Evolutionary conservation across 2,797 vertebrate species (phyloP), one percentile per base, ranked within the genome.

Genomic region (Buceros bicornis): DNA sequence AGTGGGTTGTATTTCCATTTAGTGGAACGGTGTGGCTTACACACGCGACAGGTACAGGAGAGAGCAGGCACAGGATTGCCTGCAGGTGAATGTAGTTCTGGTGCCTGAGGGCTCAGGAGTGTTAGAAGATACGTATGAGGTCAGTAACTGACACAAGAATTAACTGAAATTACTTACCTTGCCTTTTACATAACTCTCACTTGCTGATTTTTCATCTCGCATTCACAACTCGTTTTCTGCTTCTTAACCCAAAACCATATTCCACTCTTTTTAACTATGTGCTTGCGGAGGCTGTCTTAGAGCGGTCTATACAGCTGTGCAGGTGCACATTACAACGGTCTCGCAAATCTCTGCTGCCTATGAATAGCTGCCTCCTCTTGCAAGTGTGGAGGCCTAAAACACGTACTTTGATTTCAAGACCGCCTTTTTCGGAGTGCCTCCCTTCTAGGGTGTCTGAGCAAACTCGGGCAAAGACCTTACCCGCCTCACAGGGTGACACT

Each of bases 1-100:
- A 58, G 97, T 11, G 98, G 98, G n/a, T 90, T 98, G 53, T 98
- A 93, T 97, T 98, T 73, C 79, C 97, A 22, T 94, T 98, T 85
- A 92, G 98, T 64, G 98, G 97, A 40, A 91, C 98, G 37, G 97
- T 97, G 57, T 98, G 97, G 97, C 78, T 98, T 77, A 51, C 97
- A 97, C 7, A 56, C 98, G 8, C 84, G 98, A 98, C n/a, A 96
- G 91, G 40, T 65, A 91, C 2, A 96, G 96, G 48, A 76, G 37
- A 90, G 88, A 85, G 53, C 40, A 51, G 10, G 79, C 4, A 11
- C 50, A 71, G 77, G 82, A 78, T 14, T 22, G 40, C 10, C 54
- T 53, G 18, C 7, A 53, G 58, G 20, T 13, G 6, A 51, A 71
- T 13, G 8, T 0, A 50, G 24, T 25, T 74, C n/a, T 47, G 70